Conservation (phyloP, 53 echinoderm and acorn worm genomes). For the Apostichopus leukothele region DNA sequence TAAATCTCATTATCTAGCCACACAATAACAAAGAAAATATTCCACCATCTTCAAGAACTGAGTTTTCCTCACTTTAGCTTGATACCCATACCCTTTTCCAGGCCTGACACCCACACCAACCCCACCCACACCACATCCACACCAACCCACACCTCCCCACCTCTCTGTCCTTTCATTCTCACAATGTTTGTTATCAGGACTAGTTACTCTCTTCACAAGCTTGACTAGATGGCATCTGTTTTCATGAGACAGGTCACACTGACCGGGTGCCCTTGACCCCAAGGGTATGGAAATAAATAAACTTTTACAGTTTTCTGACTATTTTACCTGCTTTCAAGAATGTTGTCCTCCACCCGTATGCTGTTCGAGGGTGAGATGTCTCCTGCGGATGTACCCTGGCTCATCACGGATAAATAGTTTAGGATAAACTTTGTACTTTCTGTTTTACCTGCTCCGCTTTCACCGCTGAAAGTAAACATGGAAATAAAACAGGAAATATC, state of each 20-base stretch:
- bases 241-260: no score
- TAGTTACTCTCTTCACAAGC: no score
- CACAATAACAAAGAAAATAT: no score
- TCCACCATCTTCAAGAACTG: no score
- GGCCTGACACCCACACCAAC: background rate
- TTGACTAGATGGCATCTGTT: no score
- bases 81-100: no score
- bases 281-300: no score
- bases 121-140: background rate
- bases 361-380: conserved; percentile 11
- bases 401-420: conserved; percentile 91
- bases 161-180: background rate
- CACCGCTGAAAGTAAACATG: conserved; percentile 63
- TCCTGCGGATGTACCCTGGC: conserved; percentile 55
- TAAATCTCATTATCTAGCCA: no score
- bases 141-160: background rate
- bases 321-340: conserved; percentile 91
- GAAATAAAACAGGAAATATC: background rate
- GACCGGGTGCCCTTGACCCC: no score
- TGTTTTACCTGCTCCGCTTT: conserved; percentile 98
- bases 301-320: no score
- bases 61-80: no score
- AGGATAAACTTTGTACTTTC: conserved; percentile 99
- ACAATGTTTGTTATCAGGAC: background rate
- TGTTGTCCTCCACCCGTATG: conserved; percentile 79